Base-by-base conservation (phyloP, 2,113 vertebrate genomes). In the Sakesphorus luctuosus region DNA sequence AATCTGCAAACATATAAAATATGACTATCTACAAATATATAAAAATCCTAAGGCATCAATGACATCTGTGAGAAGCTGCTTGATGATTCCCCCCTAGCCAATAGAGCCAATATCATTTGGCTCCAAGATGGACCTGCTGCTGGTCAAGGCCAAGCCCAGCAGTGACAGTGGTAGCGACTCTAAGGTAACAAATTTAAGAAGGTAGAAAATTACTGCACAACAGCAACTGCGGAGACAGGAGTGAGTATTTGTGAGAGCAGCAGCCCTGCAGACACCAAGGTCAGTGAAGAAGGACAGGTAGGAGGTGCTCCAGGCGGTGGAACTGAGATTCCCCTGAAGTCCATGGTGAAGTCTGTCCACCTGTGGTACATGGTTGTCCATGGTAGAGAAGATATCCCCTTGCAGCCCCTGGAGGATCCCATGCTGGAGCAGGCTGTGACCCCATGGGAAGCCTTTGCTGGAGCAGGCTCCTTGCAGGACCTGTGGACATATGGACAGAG, bases 131-230 rank as follows among this genome's bases (percentile, higher is more conserved):
- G 36, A 61, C 31, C 18, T 3, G 2, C 13, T 3, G 4, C 38
- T 40, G 46, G 26, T 23, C 38, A 53, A 28, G 40, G 11, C 5
- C 0, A 0, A 35, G 17, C 40, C 46, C 52, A 40, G 6, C 13
- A 33, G 12, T 5, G 10, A 11, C 61, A 47, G 18, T 7, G 28
- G 17, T 23, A 26, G 13, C 0, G 0, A 18, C 46, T 61, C n/a
- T 47, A 29, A 3, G 36, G 11, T 18, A 13, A 20, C 18, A 31
- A 23, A 49, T 35, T 35, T 20, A 8, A 28, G 33, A 38, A 17
- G 14, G 9, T 11, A 7, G 26, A 35, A 73, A 53, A 20, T 53
- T 47, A 31, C n/a, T 35, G 24, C 15, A 15, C 33, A 47, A 8
- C 29, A 55, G 20, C 59, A 85, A 8, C 10, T 4, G 29, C 46